Evolutionary conservation across 1,140 invertebrate genomes (phyloP).

Genomic region (Orchestia grillus): DNA sequence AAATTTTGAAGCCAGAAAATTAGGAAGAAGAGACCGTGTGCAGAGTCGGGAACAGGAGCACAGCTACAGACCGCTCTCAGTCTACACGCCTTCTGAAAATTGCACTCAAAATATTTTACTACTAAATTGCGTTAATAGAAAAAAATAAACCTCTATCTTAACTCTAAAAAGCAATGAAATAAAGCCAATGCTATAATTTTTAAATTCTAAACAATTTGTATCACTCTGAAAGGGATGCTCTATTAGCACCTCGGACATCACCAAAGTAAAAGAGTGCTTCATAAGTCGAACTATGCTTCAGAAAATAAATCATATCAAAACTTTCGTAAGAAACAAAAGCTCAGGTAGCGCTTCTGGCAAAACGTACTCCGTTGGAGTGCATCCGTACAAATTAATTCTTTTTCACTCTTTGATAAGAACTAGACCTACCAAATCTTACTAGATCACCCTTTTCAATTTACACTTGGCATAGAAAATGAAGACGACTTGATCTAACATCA

Average conservation of each 20-base stretch:
- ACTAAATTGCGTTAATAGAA: not conserved
- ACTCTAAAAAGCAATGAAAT: not conserved
- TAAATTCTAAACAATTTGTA: not conserved
- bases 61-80: not conserved
- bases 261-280: not conserved
- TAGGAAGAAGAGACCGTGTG: not conserved
- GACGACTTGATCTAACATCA: not conserved
- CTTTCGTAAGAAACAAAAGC: not conserved
- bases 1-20: not conserved
- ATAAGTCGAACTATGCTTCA: not conserved
- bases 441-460: not conserved
- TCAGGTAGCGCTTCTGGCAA: not conserved
- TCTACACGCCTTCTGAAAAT: not conserved
- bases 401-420: not conserved
- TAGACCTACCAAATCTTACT: not conserved
- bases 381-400: not conserved
- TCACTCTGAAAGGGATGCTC: not conserved
- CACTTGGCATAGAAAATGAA: not conserved
- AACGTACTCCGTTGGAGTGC: not conserved
- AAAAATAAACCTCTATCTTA: constrained; percentile 54
- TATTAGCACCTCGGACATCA: not conserved
- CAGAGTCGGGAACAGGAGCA: not conserved
- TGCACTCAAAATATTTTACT: not conserved
- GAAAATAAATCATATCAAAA: not conserved
- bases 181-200: not conserved